Base-by-base conservation (phyloP, 2,113 vertebrate species). In the Thymallus thymallus region DNA sequence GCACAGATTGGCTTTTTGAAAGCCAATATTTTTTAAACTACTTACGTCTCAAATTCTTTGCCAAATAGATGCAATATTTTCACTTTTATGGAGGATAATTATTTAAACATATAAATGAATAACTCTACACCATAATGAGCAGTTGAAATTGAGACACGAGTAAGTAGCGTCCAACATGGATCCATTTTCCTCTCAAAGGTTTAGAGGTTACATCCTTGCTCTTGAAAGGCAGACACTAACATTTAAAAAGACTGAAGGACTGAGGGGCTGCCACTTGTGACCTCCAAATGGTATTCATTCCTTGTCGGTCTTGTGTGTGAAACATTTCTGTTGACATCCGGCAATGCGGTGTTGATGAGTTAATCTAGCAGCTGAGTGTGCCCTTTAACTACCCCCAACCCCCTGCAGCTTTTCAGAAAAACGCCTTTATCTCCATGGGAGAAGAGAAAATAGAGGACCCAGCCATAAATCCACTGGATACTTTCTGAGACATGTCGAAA, bases 311-410 rank as follows among this genome's bases (percentile, higher is more conserved):
- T 86, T 88, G 90, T 92, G 90, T 87, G 90, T 93, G 86, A 92
- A 93, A 92, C 92, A 92, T 93, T 90, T 92, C 90, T 92, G 93
- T 93, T 94, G 92, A 94, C 93, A 94, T 90, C 85, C 85, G 79
- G 92, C 93, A 93, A 94, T 94, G 93, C 72, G 65, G 89, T 73
- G 91, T 92, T 94, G 93, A 94, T 93, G 93, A 94, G 90, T 93
- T 93, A 91, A 94, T 94, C 93, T 91, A 92, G 93, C 93, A 94
- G 92, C 93, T 94, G 93, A 94, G 89, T 91, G 87, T 92, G 90
- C 92, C 90, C 90, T 93, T 90, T 91, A 90, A 88, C 90, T 91
- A 83, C 81, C 64, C 35, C 62, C 86, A 76, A 45, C 78, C 86
- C 81, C 85, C 85, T 69, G 81, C 51, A 74, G 87, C 84, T 89